A percentile compares a stretch with the other conserved stretches of the same genome.
Evolutionary conservation across 2,888 invertebrate species (phyloP).

Genomic region (Anthrax anthrax): DNA sequence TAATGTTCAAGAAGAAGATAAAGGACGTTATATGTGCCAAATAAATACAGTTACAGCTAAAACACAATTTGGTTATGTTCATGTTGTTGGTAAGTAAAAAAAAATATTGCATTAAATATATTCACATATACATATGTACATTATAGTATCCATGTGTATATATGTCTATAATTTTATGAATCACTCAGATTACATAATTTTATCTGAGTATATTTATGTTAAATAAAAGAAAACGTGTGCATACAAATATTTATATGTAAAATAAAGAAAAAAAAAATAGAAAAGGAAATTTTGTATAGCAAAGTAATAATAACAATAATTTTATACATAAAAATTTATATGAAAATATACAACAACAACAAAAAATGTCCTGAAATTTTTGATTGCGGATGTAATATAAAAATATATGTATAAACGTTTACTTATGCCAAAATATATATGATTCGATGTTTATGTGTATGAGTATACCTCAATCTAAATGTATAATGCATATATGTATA

Average conservation of each 20-base stretch:
- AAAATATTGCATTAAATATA: neutral
- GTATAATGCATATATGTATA: no score
- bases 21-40: constrained; percentile 88
- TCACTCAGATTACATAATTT: neutral
- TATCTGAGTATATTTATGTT: neutral
- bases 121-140: neutral
- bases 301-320: no score
- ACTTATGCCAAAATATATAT: no score
- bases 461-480: no score
- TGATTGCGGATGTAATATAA: neutral
- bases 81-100: constrained; percentile 65
- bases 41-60: constrained; percentile 87
- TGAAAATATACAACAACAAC: neutral
- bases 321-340: neutral
- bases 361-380: neutral
- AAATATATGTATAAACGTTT: no score
- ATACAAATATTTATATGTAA: no score
- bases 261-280: neutral
- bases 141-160: neutral
- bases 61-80: constrained; percentile 81
- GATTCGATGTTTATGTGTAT: no score
- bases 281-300: neutral
- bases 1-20: constrained; percentile 82
- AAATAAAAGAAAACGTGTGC: no score
- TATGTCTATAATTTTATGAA: no score